Evolutionary conservation across 1,140 invertebrate genomes (phyloP).

Genomic region (Glossosoma conforme): DNA sequence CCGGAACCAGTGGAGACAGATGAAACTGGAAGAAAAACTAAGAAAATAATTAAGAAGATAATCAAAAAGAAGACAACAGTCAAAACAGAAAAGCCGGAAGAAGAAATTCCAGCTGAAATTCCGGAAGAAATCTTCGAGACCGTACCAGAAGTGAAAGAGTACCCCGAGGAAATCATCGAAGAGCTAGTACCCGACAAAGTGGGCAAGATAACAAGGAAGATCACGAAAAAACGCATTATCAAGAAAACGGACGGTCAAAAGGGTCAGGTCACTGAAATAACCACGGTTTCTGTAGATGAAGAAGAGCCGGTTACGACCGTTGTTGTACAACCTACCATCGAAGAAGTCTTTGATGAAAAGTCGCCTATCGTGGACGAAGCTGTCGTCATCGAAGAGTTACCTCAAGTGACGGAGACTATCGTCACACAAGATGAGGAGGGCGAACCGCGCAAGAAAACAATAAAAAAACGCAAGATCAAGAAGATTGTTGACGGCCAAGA

Average conservation of each 20-base stretch:
- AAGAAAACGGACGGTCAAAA: slow-evolving; percentile 24
- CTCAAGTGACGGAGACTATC: slow-evolving; percentile 11
- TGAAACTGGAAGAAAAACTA: not conserved
- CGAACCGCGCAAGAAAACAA: slow-evolving; percentile 28
- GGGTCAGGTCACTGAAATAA: slow-evolving; percentile 35
- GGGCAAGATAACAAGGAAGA: slow-evolving; percentile 27
- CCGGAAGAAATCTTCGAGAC: slow-evolving; percentile 2
- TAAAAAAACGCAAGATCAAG: slow-evolving; percentile 36
- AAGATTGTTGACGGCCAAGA: slow-evolving; percentile 37
- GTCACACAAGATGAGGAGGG: slow-evolving; percentile 13
- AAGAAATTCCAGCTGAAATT: slow-evolving; percentile 7
- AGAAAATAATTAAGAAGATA: slow-evolving; percentile 10
- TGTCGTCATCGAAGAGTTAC: slow-evolving; percentile 23
- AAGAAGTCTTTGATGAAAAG: too few relatives aligned
- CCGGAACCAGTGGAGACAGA: too few relatives aligned
- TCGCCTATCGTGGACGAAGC: too few relatives aligned
- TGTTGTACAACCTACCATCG: too few relatives aligned
- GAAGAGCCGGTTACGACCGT: slow-evolving; percentile 39
- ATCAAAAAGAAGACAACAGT: slow-evolving; percentile 13
- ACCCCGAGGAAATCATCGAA: slow-evolving; percentile 13
- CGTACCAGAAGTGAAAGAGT: slow-evolving; percentile 6
- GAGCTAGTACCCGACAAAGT: slow-evolving; percentile 17
- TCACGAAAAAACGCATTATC: slow-evolving; percentile 23
- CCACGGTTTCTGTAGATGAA: slow-evolving; percentile 35
- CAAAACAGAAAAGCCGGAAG: not conserved